phyloP scores from a whole-genome alignment of 2,113 vertebrate genomes.

The Megaptera novaeangliae region DNA sequence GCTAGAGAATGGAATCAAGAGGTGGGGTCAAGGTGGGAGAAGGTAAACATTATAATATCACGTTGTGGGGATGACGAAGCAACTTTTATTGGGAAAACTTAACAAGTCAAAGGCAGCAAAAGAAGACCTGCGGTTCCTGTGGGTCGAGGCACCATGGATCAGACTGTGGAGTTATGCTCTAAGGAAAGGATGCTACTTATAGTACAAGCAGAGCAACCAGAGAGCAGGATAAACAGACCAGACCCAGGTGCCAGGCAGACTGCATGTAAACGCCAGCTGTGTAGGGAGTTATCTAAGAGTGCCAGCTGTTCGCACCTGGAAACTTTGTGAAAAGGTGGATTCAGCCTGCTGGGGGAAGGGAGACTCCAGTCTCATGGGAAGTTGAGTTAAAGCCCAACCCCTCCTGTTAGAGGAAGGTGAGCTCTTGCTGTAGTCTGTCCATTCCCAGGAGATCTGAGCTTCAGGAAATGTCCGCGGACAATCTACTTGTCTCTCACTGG shows the following conservation, averaged over 20 bases:
- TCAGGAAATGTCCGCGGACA: background rate
- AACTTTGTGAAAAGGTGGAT: background rate
- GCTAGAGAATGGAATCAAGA: background rate
- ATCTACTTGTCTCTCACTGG: background rate
- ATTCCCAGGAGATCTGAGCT: background rate
- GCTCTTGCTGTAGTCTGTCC: accelerated
- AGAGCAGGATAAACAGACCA: background rate
- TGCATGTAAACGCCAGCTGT: background rate
- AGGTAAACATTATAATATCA: background rate
- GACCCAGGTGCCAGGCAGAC: background rate
- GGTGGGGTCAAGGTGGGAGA: background rate
- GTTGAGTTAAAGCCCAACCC: background rate
- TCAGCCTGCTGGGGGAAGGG: background rate
- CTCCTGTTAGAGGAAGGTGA: background rate
- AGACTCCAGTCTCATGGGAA: background rate
- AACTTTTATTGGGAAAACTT: background rate
- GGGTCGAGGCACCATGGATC: background rate
- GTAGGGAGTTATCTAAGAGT: background rate
- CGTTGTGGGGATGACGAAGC: background rate
- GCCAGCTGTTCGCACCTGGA: background rate
- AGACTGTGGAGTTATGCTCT: background rate
- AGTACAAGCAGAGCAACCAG: accelerated
- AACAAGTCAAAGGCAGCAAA: background rate
- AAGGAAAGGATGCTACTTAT: background rate
- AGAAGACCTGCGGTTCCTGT: accelerated